phyloP scores from a whole-genome alignment of 1,140 invertebrate genomes.

The Platyscapa corneri region DNA sequence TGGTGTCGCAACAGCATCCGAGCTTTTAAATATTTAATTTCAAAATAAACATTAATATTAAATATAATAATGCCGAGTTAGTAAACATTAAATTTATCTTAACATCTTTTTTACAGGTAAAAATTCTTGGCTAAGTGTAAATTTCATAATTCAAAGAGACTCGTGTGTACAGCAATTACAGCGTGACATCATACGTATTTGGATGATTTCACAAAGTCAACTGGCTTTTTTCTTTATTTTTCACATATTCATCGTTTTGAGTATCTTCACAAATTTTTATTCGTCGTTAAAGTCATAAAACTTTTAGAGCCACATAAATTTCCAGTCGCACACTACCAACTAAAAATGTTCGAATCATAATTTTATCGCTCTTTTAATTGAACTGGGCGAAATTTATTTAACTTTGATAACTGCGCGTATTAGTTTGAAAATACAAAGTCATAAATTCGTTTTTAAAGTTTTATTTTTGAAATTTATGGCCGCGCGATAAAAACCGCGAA shows the following conservation, averaged over 20 bases:
- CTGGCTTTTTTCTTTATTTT: constrained; percentile 16
- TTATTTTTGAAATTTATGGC: constrained; percentile 47
- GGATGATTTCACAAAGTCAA: constrained; percentile 35
- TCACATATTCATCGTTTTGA: constrained; percentile 41
- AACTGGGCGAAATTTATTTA: constrained; percentile 47
- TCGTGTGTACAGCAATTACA: constrained; percentile 11
- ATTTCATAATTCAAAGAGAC: constrained; percentile 18
- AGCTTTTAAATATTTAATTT: constrained; percentile 13
- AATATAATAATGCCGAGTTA: neutral
- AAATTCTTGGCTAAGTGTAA: neutral
- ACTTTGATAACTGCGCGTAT: constrained; percentile 51
- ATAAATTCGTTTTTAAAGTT: constrained; percentile 48
- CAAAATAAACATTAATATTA: constrained; percentile 20
- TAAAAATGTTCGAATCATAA: constrained; percentile 52
- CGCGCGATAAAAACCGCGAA: constrained; percentile 44
- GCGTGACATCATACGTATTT: constrained; percentile 24
- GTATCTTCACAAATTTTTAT: constrained; percentile 52
- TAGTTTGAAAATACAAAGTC: constrained; percentile 52
- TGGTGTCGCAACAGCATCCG: neutral
- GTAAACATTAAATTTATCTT: constrained; percentile 15
- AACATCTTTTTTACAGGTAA: constrained; percentile 13
- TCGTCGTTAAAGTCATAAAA: constrained; percentile 47
- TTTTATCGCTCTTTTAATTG: constrained; percentile 53
- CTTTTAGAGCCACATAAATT: constrained; percentile 50
- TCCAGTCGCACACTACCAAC: constrained; percentile 13